A percentile compares a stretch with the other conserved stretches of the same genome.
These are phyloP conservation scores for Phyllostomus discolor DNA, from an alignment of 2,113 vertebrate species.

Conservation along the genomic window DNA sequence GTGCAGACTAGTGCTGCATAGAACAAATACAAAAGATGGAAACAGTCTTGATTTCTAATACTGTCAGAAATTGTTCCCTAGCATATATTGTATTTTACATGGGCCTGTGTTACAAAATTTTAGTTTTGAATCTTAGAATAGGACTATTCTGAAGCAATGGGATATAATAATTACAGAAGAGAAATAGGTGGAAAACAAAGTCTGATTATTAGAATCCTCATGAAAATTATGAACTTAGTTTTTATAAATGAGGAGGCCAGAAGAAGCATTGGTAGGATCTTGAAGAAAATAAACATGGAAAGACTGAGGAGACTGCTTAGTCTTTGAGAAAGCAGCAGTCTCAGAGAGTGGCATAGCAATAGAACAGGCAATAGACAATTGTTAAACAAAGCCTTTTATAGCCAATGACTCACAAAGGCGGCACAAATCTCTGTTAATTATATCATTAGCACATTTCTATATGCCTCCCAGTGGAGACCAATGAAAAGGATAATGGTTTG, in stretches of 20 bases:
- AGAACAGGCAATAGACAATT: not conserved
- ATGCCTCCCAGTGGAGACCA: slow-evolving; percentile 37
- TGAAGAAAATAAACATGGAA: not conserved
- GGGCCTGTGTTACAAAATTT: not conserved
- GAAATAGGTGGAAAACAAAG: not conserved
- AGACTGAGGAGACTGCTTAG: not conserved
- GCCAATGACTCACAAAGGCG: slow-evolving; percentile 7
- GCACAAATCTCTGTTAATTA: slow-evolving; percentile 43
- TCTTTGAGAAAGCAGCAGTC: not conserved
- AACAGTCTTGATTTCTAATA: slow-evolving; percentile 31
- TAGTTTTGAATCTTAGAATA: not conserved
- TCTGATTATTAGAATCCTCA: not conserved
- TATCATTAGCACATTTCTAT: slow-evolving; percentile 38
- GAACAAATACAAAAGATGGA: not conserved
- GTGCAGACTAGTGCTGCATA: not conserved
- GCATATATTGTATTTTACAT: not conserved
- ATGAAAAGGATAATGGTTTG: slow-evolving; percentile 55
- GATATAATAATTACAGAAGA: not conserved
- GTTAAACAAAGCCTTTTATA: slow-evolving; percentile 14
- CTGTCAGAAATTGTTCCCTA: not conserved
- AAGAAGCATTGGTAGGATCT: not conserved
- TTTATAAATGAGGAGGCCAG: not conserved
- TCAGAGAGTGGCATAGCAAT: not conserved
- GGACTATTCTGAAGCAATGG: not conserved
- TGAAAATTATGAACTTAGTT: not conserved